Evolutionary conservation across 37 sponge, comb jelly and placozoan genomes (phyloP).

Genomic region (Spongia lamella): DNA sequence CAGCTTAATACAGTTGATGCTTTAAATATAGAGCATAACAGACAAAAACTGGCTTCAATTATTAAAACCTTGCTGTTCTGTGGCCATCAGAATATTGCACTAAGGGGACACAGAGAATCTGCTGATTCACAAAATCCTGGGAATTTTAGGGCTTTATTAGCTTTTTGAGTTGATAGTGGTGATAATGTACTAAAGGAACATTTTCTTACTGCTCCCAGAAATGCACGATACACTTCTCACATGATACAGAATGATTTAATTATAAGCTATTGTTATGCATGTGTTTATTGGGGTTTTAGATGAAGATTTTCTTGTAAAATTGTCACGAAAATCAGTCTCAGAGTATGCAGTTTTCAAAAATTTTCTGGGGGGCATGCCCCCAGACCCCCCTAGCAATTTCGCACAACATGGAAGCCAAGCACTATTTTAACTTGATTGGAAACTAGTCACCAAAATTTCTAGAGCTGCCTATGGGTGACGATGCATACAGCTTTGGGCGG

Average conservation of each 20-base stretch:
- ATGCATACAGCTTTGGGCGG: no score
- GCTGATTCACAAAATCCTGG: constrained; percentile 21
- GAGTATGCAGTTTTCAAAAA: no score
- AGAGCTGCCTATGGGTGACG: no score
- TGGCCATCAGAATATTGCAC: constrained; percentile 46
- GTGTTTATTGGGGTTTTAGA: no score
- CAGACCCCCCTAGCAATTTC: no score
- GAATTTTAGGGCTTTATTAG: constrained; percentile 43
- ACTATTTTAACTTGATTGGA: no score
- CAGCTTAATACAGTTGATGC: constrained; percentile 12
- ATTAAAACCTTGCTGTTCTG: constrained; percentile 39
- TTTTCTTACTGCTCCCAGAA: constrained; percentile 26
- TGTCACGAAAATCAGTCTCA: no score
- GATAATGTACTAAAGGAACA: constrained; percentile 40
- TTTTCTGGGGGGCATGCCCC: no score
- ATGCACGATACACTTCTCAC: constrained; percentile 45
- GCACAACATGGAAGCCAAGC: no score
- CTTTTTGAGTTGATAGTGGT: constrained; percentile 43
- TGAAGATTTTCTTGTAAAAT: no score
- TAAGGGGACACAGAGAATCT: constrained; percentile 42
- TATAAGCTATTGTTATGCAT: no score
- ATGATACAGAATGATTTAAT: constrained; percentile 53
- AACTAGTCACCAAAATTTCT: no score
- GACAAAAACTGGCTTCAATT: constrained; percentile 25
- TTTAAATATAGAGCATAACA: constrained; percentile 5